Conservation (phyloP, 2,888 invertebrate species). For the Caenorhabditis drosophilae region DNA sequence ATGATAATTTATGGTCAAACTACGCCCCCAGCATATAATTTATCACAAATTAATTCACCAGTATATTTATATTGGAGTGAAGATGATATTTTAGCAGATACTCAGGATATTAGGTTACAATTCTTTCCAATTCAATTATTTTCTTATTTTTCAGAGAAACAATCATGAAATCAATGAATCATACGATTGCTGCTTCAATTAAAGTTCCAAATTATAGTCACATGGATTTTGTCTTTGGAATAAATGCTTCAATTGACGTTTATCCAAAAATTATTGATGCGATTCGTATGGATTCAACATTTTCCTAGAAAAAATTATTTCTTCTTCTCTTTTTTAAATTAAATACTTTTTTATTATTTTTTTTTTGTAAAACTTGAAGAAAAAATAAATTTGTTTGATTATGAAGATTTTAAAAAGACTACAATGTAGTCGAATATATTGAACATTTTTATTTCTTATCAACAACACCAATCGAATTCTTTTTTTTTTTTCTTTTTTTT, state of each 20-base stretch:
- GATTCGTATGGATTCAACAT: slow-evolving; percentile 20
- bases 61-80: slow-evolving; percentile 63
- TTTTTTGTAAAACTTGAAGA: slow-evolving; percentile 1
- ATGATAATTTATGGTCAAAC: slow-evolving; percentile 31
- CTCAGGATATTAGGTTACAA: slow-evolving; percentile 51
- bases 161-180: slow-evolving; percentile 44
- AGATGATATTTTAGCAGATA: slow-evolving; percentile 62
- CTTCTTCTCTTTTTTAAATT: no score
- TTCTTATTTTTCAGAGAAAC: slow-evolving; percentile 30
- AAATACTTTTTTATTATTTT: neutral
- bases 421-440: neutral
- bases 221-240: slow-evolving; percentile 50
- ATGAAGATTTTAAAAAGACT: neutral
- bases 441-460: no score
- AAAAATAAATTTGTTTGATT: slow-evolving; percentile 5
- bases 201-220: slow-evolving; percentile 50
- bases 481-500: neutral
- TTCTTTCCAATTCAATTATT: neutral
- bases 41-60: slow-evolving; percentile 53
- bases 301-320: no score
- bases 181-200: slow-evolving; percentile 36
- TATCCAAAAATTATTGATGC: slow-evolving; percentile 34
- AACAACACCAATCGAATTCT: no score
- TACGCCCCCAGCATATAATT: slow-evolving; percentile 59
- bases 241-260: slow-evolving; percentile 44